Base-by-base conservation (phyloP, 2,888 invertebrate genomes). In the Pyralis farinalis region DNA sequence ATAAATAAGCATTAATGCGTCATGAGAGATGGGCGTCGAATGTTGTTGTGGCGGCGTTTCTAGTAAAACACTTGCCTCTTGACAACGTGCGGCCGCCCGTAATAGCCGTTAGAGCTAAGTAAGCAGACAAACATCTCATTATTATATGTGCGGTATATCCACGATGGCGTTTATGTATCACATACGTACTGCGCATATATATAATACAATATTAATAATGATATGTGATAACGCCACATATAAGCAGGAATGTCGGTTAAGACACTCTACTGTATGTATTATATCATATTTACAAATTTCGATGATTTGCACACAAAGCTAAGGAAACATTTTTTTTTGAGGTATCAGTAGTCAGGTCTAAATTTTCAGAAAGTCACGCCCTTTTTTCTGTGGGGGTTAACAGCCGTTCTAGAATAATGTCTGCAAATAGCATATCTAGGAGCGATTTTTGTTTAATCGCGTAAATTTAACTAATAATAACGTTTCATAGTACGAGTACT, bases 21-120 rank as follows among this genome's bases (percentile, higher is more conserved):
- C 78, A 75, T 81, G 81, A 76, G 74, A 64, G 81, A 82, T 83
- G 76, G 80, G 74, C 84, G 86, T 85, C 83, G 86, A 82, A 80
- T 70, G 75, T 73, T 71, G 73, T 71, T 59, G 68, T 72, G 78
- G 67, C 76, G 69, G 74, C 74, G 83, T 75, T 78, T 81, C 81
- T 89, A 90, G 82, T 88, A 89, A 85, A 89, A 89, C 71, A 90
- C 90, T 88, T 90, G 90, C 90, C 90, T 90, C 90, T 89, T 90
- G 78, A 89, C 79, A 76, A 88, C 80, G 77, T 88, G 74, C 71
- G 88, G 83, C 81, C 89, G 84, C 77, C 79, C 89, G 78, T 89
- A 89, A 87, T 86, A 74, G 80, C 90, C 90, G 85, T 90, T 89
- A 83, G 81, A 70, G 85, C 90, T 90, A 82, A 63, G 66, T 78